A percentile compares a stretch with the other conserved stretches of the same genome.
Conservation (phyloP, 2,113 vertebrate genomes). For the Cairina moschata region DNA sequence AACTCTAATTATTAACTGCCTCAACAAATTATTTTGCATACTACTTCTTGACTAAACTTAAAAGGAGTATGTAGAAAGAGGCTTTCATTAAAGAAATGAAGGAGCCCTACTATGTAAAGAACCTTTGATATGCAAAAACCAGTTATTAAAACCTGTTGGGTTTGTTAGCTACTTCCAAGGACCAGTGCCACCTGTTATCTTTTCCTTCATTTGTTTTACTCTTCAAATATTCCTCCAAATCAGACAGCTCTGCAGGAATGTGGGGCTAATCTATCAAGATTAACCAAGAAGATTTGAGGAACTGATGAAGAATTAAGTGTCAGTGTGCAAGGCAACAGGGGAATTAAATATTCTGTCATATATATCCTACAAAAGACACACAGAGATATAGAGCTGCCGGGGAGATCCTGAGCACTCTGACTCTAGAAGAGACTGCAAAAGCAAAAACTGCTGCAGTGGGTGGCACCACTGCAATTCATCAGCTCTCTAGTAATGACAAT, state of each 20-base stretch:
- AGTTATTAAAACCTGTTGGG: neutral
- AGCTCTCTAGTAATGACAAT: neutral
- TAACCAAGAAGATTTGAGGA: neutral
- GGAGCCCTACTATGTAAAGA: neutral
- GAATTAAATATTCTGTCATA: neutral
- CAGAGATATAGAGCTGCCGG: neutral
- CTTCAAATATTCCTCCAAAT: neutral
- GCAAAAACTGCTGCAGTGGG: neutral
- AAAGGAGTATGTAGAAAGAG: neutral
- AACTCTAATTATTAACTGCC: neutral
- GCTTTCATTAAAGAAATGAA: neutral
- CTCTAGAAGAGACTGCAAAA: neutral
- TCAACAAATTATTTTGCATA: neutral
- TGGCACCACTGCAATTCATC: neutral
- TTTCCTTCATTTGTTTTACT: neutral
- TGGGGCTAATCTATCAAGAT: neutral
- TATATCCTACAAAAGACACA: neutral
- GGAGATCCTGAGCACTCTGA: neutral
- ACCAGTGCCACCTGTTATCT: neutral
- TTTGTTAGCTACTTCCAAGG: neutral
- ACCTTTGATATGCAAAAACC: neutral
- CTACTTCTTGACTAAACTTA: neutral
- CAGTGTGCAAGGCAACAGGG: neutral
- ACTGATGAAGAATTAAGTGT: neutral
- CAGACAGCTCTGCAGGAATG: neutral